Percentiles rank a stretch among this genome's conserved stretches.
Evolutionary conservation across 2,113 vertebrate genomes (phyloP).

Genomic region (Platycercus adscitus): DNA sequence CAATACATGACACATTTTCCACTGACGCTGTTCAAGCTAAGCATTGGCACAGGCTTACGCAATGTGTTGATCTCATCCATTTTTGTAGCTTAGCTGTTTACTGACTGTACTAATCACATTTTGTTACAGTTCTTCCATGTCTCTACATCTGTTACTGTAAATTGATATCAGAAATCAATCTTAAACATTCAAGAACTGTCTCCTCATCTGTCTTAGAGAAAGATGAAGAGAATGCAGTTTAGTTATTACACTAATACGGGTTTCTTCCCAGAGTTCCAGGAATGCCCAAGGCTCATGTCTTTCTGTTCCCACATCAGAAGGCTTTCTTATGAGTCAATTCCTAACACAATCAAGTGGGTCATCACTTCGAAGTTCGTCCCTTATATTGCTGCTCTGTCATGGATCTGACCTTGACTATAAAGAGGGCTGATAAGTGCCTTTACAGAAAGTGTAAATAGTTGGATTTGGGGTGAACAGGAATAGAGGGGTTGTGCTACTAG

Average conservation of each 20-base stretch:
- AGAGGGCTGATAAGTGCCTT: fast-evolving
- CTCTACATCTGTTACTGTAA: neutral
- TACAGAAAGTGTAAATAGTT: neutral
- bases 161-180: neutral
- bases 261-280: neutral
- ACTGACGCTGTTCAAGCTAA: neutral
- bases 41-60: neutral
- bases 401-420: neutral
- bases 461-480: neutral
- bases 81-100: neutral
- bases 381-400: neutral
- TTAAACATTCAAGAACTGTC: neutral
- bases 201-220: neutral
- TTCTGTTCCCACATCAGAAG: neutral
- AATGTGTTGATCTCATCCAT: neutral
- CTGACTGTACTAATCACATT: neutral
- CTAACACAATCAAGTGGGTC: neutral
- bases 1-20: neutral
- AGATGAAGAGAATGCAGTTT: neutral
- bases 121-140: neutral
- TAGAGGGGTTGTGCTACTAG: neutral
- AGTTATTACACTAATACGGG: neutral
- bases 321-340: neutral
- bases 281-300: neutral
- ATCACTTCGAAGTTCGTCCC: neutral